Percentiles rank a stretch among this genome's conserved stretches.
These are phyloP conservation scores for Halcyon malimbica DNA, from an alignment of 2,113 vertebrate genomes.

Conservation along the genomic window DNA sequence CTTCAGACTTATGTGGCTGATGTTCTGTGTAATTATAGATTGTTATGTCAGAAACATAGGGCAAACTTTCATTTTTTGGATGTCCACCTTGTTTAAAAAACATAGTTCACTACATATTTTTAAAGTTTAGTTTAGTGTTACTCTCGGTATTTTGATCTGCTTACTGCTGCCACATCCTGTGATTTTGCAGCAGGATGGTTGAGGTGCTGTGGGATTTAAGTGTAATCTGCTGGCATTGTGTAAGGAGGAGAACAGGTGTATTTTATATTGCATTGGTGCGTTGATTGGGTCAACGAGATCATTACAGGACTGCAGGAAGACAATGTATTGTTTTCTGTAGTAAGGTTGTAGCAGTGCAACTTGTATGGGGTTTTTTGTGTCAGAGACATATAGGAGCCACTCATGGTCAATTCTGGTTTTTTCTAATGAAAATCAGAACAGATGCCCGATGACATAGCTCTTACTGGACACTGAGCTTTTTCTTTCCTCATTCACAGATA, in stretches of 20 bases:
- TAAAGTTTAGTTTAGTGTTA: neutral
- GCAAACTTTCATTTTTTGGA: neutral
- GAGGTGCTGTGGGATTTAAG: neutral
- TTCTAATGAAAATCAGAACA: neutral
- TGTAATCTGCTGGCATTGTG: neutral
- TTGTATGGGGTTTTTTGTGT: neutral
- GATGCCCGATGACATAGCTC: neutral
- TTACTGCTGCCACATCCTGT: neutral
- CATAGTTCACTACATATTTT: neutral
- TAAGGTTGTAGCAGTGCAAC: neutral
- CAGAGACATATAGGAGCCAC: neutral
- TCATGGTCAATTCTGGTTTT: fast-evolving
- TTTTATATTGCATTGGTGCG: neutral
- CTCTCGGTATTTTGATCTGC: neutral
- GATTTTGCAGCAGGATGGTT: neutral
- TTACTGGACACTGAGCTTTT: neutral
- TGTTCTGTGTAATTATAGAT: neutral
- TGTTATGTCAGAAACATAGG: neutral
- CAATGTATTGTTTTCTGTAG: neutral
- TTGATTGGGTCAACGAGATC: neutral
- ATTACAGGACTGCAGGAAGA: neutral
- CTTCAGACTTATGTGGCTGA: neutral
- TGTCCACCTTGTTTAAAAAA: neutral
- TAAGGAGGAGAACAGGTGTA: neutral
- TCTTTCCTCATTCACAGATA: constrained; percentile 51